Base-by-base conservation (phyloP, 2,113 vertebrate species). In the Rhabdomys dilectus region DNA sequence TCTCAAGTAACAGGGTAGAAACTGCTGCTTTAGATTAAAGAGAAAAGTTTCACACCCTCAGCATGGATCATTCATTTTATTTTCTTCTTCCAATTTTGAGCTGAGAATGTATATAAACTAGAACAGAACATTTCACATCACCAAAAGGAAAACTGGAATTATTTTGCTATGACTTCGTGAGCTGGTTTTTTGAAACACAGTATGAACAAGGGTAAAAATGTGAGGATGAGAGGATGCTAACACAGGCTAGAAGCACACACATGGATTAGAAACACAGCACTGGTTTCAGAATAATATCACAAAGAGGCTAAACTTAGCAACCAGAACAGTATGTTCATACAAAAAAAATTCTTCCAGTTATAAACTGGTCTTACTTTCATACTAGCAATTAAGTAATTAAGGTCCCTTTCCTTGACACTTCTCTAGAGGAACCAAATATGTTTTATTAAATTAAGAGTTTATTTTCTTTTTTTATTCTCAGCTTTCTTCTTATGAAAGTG, bases 391-490 rank as follows among this genome's bases (percentile, higher is more conserved):
- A 58, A 92, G 16, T 51, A 80, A 77, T 64, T 60, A 75, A 12
- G 0, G 66, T 89, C 1, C 45, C 94, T 88, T 58, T 45, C 68
- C 48, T 85, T 68, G 48, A 91, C 87, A 9, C 12, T 39, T 72
- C 51, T 93, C 76, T 76, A 12, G 16, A 93, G n/a, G 56, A 3
- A 87, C 9, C 29, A 68, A 42, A 45, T 15, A 21, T 22, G 7
- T 3, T 62, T 91, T 94, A 90, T 89, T 45, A 87, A 53, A 51
- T 24, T 94, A 29, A 91, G 36, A 87, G 22, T 48, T 6, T 29
- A 68, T 89, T 60, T 58, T 70, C 1, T 5, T 22, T 78, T 84
- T 96, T 84, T 68, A 64, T 97, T 89, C 62, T 73, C 82, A 97
- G 97, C 10, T 89, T 58, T 19, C 42, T 88, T 95, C 56, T 91